Base-by-base conservation (phyloP, 2,797 vertebrate species). In the Austrolebias charrua region DNA sequence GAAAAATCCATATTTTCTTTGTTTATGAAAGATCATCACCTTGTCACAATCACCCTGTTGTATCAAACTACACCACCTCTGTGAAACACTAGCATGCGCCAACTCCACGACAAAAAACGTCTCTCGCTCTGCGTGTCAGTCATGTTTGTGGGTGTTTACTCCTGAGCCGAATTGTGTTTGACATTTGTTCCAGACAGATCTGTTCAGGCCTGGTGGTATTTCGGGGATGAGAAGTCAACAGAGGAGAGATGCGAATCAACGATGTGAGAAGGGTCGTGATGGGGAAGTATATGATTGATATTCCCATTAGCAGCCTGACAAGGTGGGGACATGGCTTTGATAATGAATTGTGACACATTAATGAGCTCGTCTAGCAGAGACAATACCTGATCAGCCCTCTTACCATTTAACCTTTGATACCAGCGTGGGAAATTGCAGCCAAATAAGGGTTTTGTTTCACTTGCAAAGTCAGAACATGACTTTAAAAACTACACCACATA, bases 311-410 rank as follows among this genome's bases (percentile, higher is more conserved):
- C 83, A 66, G 61, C 79, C 74, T 85, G 92, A 92, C 92, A 90
- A 90, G 90, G 90, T 89, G 89, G 88, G 76, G 86, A 91, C 84
- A 80, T 63, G 83, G 78, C 76, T 84, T 74, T 66, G 80, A 86
- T 92, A 93, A 93, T 93, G 89, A 92, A 88, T 91, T 91, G 91
- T 92, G 92, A 91, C 92, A 91, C 85, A 88, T 92, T 93, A 93
- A 93, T 93, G 92, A 92, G 91, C 86, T 92, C 75, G 84, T 89
- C 89, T 83, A 75, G 85, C 78, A 53, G 75, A 89, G 88, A 92
- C 91, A 91, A 90, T 91, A 90, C 88, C 82, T 78, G 86, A 91
- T 85, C 87, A 77, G 85, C 83, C 83, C 74, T 83, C 81, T 83
- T 81, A 75, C 72, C 85, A 66, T 87, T 89, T 90, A 91, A 90